phyloP scores from a whole-genome alignment of 23 tunicate genomes.

The Styela clava region DNA sequence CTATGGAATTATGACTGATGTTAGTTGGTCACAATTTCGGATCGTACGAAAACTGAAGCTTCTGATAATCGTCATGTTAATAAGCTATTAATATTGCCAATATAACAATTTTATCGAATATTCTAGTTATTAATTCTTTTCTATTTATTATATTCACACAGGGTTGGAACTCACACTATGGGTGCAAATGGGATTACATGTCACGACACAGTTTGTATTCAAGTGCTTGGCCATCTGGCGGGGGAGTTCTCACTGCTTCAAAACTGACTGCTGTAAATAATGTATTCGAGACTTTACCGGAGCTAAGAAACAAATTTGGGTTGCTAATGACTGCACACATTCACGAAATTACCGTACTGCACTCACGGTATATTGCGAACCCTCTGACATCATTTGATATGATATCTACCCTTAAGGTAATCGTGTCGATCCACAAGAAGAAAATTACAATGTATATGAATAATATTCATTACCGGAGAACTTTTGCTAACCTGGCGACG shows the following conservation, averaged over 20 bases:
- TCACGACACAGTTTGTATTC: slow-evolving; percentile 15
- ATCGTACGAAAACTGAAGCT: too few species aligned
- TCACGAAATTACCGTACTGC: neutral
- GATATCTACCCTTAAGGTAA: slow-evolving; percentile 16
- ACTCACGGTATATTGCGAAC: neutral
- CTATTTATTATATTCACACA: too few species aligned
- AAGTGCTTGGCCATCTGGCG: neutral
- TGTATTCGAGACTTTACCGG: slow-evolving; percentile 2
- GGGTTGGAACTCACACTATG: slow-evolving; percentile 23
- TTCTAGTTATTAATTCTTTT: too few species aligned
- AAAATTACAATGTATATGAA: neutral
- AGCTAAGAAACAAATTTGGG: neutral
- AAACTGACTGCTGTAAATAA: slow-evolving; percentile 3
- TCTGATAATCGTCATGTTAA: too few species aligned
- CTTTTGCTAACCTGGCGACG: neutral
- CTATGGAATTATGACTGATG: too few species aligned
- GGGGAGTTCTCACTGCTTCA: neutral
- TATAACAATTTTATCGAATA: too few species aligned
- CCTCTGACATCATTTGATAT: slow-evolving; percentile 24
- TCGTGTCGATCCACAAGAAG: neutral
- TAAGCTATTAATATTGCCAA: too few species aligned
- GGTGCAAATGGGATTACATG: slow-evolving; percentile 21
- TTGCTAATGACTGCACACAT: slow-evolving; percentile 5
- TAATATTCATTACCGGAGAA: slow-evolving; percentile 11
- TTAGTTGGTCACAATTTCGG: too few species aligned